Evolutionary conservation across 2,113 vertebrate species (phyloP).

Genomic region (Neopipo cinnamomea): DNA sequence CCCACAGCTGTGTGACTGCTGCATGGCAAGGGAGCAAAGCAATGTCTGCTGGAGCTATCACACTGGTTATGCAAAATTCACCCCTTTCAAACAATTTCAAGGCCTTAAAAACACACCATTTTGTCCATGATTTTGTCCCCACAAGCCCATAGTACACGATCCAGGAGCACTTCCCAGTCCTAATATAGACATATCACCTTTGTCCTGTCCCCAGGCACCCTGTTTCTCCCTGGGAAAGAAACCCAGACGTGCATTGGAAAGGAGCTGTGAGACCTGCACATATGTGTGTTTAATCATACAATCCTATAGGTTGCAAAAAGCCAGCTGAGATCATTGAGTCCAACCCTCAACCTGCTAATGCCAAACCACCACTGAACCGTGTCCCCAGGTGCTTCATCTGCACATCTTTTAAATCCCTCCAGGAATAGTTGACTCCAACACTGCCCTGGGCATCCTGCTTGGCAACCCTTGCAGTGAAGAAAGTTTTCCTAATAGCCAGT

Average conservation of each 20-base stretch:
- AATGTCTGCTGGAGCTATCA: not conserved
- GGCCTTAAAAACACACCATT: not conserved
- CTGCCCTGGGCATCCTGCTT: not conserved
- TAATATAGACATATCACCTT: not conserved
- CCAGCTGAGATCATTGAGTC: not conserved
- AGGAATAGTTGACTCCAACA: not conserved
- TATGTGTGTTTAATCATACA: not conserved
- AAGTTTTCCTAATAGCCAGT: not conserved
- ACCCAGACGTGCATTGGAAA: not conserved
- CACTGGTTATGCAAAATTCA: not conserved
- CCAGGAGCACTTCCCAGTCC: not conserved
- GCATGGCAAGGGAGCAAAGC: not conserved
- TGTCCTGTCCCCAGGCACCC: not conserved
- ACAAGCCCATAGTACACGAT: not conserved
- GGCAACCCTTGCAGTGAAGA: not conserved
- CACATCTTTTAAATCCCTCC: not conserved
- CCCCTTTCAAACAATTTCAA: not conserved
- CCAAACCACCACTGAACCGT: too few species aligned
- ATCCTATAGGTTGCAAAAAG: not conserved
- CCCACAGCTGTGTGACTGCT: fast-evolving
- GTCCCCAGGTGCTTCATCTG: not conserved
- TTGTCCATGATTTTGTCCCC: not conserved
- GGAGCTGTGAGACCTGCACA: not conserved
- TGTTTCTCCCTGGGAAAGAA: not conserved
- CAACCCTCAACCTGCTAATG: not conserved